phyloP scores from a whole-genome alignment of 2,797 vertebrate genomes.

The Myotis planiceps region DNA sequence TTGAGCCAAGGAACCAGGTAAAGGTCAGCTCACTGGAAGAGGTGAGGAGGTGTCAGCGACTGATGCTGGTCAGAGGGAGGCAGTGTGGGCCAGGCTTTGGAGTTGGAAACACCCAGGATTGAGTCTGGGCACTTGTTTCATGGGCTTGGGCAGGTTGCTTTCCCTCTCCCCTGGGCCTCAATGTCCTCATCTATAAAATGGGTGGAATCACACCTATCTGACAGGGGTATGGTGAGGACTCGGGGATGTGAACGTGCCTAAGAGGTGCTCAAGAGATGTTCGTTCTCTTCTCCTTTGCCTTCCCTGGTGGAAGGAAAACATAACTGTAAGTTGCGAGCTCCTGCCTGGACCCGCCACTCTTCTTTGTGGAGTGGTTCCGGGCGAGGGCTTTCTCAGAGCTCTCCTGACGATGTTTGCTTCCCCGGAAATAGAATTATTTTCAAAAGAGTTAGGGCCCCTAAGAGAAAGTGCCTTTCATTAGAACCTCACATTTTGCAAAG shows the following conservation, averaged over 20 bases:
- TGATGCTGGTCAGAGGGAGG: neutral
- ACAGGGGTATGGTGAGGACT: neutral
- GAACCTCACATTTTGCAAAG: neutral
- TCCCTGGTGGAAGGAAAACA: neutral
- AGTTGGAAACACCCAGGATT: neutral
- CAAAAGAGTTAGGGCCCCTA: neutral
- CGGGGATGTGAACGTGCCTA: neutral
- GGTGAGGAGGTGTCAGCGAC: neutral
- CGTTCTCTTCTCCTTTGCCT: neutral
- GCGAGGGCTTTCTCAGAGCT: neutral
- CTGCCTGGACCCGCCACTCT: neutral
- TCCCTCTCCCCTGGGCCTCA: neutral
- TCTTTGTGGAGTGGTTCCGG: neutral
- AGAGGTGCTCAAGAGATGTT: neutral
- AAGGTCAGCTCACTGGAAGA: neutral
- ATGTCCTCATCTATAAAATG: neutral
- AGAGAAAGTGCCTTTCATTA: slow-evolving; percentile 42
- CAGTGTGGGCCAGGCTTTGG: neutral
- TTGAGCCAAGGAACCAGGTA: neutral
- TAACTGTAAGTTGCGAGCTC: neutral
- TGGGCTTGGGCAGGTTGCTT: neutral
- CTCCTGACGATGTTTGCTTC: neutral
- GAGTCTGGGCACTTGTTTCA: neutral
- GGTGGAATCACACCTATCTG: neutral
- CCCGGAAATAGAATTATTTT: slow-evolving; percentile 21